A percentile compares a stretch with the other conserved stretches of the same genome.
These are phyloP conservation scores for Euzophera pinguis DNA, from an alignment of 2,888 invertebrate species.

Conservation along the genomic window DNA sequence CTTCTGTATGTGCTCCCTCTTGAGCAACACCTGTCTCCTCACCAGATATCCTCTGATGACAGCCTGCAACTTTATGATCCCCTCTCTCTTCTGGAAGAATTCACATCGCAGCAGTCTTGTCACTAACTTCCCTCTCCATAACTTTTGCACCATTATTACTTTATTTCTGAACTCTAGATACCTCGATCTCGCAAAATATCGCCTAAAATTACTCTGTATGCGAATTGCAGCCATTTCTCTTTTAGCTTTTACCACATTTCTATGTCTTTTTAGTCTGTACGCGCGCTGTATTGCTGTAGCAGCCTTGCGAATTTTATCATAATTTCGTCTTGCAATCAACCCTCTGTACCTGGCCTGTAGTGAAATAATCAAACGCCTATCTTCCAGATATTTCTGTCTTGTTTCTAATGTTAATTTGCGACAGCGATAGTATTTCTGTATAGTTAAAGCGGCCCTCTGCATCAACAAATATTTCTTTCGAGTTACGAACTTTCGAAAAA, in stretches of 20 bases:
- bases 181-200: slow-evolving; percentile 44
- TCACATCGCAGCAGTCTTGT: slow-evolving; percentile 55
- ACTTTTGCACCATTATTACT: slow-evolving; percentile 51
- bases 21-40: slow-evolving; percentile 61
- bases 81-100: slow-evolving; percentile 46
- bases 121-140: slow-evolving; percentile 61
- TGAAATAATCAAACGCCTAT: slow-evolving; percentile 33
- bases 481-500: slow-evolving; percentile 47
- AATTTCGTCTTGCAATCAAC: slow-evolving; percentile 38
- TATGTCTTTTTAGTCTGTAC: slow-evolving; percentile 49
- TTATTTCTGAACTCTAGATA: slow-evolving; percentile 44
- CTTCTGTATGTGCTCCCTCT: slow-evolving; percentile 61
- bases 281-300: slow-evolving; percentile 40
- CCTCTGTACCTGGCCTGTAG: slow-evolving; percentile 41
- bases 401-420: slow-evolving; percentile 35
- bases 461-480: slow-evolving; percentile 39
- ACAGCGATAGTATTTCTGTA: slow-evolving; percentile 64
- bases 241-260: slow-evolving; percentile 31
- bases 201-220: slow-evolving; percentile 55
- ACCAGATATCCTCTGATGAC: slow-evolving; percentile 70
- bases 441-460: slow-evolving; percentile 36
- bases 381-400: slow-evolving; percentile 35
- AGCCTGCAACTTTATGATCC: slow-evolving; percentile 60
- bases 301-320: slow-evolving; percentile 31
- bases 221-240: slow-evolving; percentile 44